phyloP scores from a whole-genome alignment of 1,140 invertebrate species.

The Ganaspis sp. region DNA sequence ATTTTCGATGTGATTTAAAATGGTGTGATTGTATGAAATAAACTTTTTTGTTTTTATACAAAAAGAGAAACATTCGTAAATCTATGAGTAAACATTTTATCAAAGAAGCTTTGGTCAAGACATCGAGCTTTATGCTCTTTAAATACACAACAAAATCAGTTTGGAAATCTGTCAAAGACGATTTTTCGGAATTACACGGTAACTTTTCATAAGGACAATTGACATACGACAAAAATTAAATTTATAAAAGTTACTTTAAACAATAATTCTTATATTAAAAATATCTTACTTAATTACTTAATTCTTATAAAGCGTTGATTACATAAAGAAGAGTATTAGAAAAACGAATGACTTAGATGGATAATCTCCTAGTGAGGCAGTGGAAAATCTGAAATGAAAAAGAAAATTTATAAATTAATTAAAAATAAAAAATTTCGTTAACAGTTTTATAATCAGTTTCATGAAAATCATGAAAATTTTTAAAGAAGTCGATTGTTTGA shows the following conservation, averaged over 20 bases:
- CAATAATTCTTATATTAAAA: not conserved
- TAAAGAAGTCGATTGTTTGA: no score
- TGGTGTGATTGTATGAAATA: no score
- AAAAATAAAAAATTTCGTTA: no score
- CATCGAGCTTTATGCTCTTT: not conserved
- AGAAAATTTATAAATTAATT: not conserved
- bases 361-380: not conserved
- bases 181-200: not conserved
- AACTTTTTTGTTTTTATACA: no score
- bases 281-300: conserved; percentile 1
- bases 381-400: not conserved
- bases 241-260: not conserved
- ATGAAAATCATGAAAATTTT: no score
- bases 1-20: no score
- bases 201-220: not conserved
- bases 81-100: not conserved
- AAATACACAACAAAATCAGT: not conserved
- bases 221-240: not conserved
- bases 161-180: not conserved
- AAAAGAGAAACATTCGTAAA: not conserved
- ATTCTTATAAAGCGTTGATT: not conserved
- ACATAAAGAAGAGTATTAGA: conserved; percentile 1
- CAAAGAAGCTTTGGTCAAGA: not conserved
- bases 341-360: not conserved
- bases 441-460: no score